phyloP scores from a whole-genome alignment of 2,797 vertebrate genomes.

The Enteromius trimaculatus region DNA sequence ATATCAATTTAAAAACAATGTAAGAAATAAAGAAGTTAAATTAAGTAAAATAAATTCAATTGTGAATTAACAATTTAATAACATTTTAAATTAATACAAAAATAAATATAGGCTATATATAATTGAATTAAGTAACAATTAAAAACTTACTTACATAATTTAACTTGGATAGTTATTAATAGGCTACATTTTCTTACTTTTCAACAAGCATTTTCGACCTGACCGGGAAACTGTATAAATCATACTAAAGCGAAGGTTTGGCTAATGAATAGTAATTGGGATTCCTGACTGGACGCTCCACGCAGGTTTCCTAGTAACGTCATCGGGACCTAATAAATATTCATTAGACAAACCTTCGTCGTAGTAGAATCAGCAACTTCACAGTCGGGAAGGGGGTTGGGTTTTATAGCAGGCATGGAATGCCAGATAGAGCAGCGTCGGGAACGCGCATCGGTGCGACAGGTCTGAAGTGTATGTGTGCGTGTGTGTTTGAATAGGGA shows the following conservation, averaged over 20 bases:
- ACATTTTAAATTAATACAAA: too few relatives aligned
- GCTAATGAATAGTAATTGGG: background rate
- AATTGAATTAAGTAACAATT: too few relatives aligned
- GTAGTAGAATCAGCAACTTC: conserved; percentile 6
- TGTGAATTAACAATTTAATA: background rate
- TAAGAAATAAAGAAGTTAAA: background rate
- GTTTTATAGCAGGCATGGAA: conserved; percentile 74
- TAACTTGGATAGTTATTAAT: background rate
- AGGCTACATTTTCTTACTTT: background rate
- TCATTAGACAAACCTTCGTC: background rate
- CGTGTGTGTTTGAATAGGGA: conserved; percentile 60
- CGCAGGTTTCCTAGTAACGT: background rate
- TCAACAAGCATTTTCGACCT: conserved; percentile 49
- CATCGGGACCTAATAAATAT: background rate
- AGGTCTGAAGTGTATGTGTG: conserved; percentile 62
- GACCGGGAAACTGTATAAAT: conserved; percentile 3
- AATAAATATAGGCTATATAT: too few relatives aligned
- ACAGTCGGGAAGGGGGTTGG: conserved; percentile 58
- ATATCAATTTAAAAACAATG: background rate
- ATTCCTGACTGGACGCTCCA: background rate
- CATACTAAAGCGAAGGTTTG: background rate
- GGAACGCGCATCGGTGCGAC: conserved; percentile 72
- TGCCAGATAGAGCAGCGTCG: conserved; percentile 67
- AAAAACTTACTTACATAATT: too few relatives aligned
- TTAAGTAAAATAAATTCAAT: background rate